Base-by-base conservation (phyloP, 2,888 invertebrate genomes). In the Lagria hirta region DNA sequence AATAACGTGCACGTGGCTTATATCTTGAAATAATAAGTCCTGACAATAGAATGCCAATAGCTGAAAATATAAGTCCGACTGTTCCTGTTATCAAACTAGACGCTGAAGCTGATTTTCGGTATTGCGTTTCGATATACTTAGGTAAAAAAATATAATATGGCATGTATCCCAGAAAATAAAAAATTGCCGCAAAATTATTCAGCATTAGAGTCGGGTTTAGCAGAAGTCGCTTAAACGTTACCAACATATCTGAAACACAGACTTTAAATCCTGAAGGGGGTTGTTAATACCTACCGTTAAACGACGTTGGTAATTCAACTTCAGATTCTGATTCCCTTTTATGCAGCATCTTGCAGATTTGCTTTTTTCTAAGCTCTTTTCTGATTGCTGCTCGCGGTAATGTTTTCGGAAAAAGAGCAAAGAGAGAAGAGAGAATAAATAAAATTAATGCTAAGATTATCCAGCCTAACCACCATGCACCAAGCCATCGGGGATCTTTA, bases 391-490 rank as follows among this genome's bases (percentile, higher is more conserved):
- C 81, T 28, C 83, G 68, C 0, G 86, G 86, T 32, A 86, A 63
- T 3, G 82, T 80, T 55, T 82, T 81, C 0, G 86, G 86, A 53
- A 86, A 86, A 42, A 85, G 72, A 0, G 82, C 80, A 10, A 86
- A 64, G 2, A 85, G 70, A 7, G 78, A 73, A 0, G 83, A 80
- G 5, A 82, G 78, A 4, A 81, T 48, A 23, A 81, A 73, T 10
- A 84, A 70, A 2, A 81, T 64, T 0, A 75, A 65, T 7, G 79
- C 82, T 23, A 84, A 67, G 8, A 85, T 75, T 12, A 84, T 71
- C 82, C 84, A 86, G 1, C 85, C 86, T 27, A 86, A 62, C 87
- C 87, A 88, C 87, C 87, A 88, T n/a, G 88, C 87, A 1, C 88
- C 88, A 24, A 88, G 70, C 88, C 88, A 88, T 52, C 86, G 75